Conservation (phyloP, 2,113 vertebrate species). For the Meleagris gallopavo region DNA sequence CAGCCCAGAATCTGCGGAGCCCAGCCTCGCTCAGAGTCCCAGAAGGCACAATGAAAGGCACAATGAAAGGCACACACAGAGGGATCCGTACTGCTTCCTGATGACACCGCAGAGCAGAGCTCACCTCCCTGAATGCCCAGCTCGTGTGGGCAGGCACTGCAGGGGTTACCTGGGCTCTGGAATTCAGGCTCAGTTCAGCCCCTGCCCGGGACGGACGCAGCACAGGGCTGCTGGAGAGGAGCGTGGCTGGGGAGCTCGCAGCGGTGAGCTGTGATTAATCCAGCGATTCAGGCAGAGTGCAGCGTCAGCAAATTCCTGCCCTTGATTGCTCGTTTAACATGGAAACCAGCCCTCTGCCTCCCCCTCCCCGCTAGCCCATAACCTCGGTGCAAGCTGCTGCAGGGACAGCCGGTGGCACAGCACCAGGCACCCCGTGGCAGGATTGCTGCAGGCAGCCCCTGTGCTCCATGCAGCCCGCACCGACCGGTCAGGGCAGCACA, state of each 20-base stretch:
- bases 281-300: slow-evolving; percentile 45
- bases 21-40: neutral
- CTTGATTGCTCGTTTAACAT: slow-evolving; percentile 47
- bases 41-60: rapidly evolving
- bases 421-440: neutral
- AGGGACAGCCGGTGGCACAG: neutral
- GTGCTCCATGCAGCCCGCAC: neutral
- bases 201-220: neutral
- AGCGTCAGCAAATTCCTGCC: slow-evolving; percentile 70
- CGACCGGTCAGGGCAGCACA: neutral
- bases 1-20: neutral
- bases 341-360: slow-evolving; percentile 60
- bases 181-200: neutral
- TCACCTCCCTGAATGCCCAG: neutral
- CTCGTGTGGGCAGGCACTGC: rapidly evolving
- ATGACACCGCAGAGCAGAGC: neutral
- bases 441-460: neutral
- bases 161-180: neutral
- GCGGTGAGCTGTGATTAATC: slow-evolving; percentile 58
- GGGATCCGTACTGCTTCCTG: neutral
- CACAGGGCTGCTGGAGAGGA: neutral
- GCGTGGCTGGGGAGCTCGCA: neutral
- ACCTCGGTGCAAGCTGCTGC: neutral
- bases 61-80: rapidly evolving
- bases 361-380: neutral